Evolutionary conservation across 1,140 invertebrate genomes (phyloP), one percentile per base, ranked within the genome.

Genomic region (Eumeta japonica): DNA sequence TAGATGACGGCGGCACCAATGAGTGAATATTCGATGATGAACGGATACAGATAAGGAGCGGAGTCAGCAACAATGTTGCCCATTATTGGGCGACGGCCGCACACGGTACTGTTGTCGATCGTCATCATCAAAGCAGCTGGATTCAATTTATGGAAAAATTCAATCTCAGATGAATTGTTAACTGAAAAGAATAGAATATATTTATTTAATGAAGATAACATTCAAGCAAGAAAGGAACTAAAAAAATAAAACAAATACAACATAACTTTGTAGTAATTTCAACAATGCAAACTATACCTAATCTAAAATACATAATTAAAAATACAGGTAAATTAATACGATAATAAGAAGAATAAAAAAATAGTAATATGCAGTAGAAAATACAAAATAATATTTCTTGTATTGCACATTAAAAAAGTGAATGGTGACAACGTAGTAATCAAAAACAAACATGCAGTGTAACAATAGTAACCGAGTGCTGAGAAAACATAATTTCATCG

Each of bases 1-100:
- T 96, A 98, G 53, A 98, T 88, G 14, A 98, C 92, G 33, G 94
- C 94, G 14, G 95, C 94, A 12, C 92, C 94, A 60, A 98, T 97
- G 29, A 98, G 75, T 41, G 92, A 94, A 70, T 97, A 98, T 65
- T 98, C 93, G 54, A 98, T 94, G 48, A 97, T 97, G 65, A 95
- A 95, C 1, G 94, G 94, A 74, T 92, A 97, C 13, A 97, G 78
- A 65, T 94, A 97, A 1, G 93, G 92, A 3, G 90, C 89, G 2
- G 91, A 88, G 55, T 94, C 90, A 46, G 90, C 84, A 0, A 94
- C 90, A 42, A 94, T 93, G 10, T 85, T 92, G 18, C 92, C 92
- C 92, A 96, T 94, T 46, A 94, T 92, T 56, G 92, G 90, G 31
- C 86, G 81, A 10, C 90, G 79, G 39, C 86, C 90, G 59, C 90